Percentiles rank a stretch among this genome's conserved stretches.
phyloP scores from a whole-genome alignment of 2,797 vertebrate genomes.

The Lutjanus campechanus region DNA sequence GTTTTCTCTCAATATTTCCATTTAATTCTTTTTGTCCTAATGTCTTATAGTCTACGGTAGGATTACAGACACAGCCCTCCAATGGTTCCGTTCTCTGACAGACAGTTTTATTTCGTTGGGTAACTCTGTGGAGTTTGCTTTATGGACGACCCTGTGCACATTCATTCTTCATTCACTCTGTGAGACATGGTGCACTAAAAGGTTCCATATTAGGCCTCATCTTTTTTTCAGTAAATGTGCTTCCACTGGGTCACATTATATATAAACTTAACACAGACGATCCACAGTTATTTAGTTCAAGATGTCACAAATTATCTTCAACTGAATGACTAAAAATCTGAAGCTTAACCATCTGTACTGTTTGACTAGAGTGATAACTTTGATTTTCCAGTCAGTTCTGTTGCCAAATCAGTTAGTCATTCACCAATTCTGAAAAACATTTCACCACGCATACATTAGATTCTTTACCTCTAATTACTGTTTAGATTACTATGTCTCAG shows the following conservation, averaged over 20 bases:
- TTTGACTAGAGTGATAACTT: not conserved
- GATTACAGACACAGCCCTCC: not conserved
- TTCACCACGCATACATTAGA: not conserved
- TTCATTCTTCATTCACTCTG: not conserved
- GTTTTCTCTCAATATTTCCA: too few relatives aligned
- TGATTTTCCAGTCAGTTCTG: too few relatives aligned
- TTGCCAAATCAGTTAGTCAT: not conserved
- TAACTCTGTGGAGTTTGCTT: not conserved
- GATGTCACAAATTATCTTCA: not conserved
- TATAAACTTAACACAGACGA: not conserved
- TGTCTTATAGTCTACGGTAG: too few relatives aligned
- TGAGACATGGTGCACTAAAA: not conserved
- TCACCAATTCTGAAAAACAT: not conserved
- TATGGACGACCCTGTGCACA: not conserved
- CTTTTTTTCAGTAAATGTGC: not conserved
- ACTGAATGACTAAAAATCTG: not conserved
- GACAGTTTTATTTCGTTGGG: too few relatives aligned
- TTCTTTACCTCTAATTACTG: not conserved
- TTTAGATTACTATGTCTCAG: not conserved
- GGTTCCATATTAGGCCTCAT: conserved; percentile 12
- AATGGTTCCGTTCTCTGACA: too few relatives aligned
- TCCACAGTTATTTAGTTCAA: not conserved
- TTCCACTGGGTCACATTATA: not conserved
- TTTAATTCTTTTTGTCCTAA: too few relatives aligned
- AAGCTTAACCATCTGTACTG: not conserved